These are phyloP conservation scores for Petrocephalus schoutedeni DNA, from an alignment of 2,797 vertebrate genomes.

Conservation along the genomic window DNA sequence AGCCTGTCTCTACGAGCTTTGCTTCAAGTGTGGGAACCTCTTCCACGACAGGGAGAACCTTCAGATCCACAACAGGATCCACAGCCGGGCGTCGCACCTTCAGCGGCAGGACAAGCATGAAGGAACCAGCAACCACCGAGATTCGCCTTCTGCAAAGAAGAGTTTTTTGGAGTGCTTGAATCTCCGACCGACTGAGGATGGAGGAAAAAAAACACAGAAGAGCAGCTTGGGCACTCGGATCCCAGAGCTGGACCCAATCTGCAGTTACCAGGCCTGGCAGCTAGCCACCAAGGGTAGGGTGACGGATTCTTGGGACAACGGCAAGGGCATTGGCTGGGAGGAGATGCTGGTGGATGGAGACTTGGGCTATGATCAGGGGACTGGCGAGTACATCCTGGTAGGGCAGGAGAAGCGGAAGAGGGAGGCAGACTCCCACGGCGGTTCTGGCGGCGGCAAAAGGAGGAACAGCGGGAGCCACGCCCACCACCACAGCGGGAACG, in stretches of 20 bases:
- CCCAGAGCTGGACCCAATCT: constrained; percentile 84
- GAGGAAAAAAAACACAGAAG: constrained; percentile 36
- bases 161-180: constrained; percentile 75
- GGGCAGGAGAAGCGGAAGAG: constrained; percentile 73
- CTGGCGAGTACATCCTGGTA: constrained; percentile 72
- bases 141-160: constrained; percentile 62
- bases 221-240: constrained; percentile 70
- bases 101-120: constrained; percentile 43
- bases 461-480: constrained; percentile 29
- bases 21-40: constrained; percentile 88
- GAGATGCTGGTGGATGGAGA: constrained; percentile 66
- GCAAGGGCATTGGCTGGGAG: constrained; percentile 66
- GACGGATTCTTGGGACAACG: constrained; percentile 74
- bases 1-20: constrained; percentile 76
- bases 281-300: constrained; percentile 84
- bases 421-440: constrained; percentile 56
- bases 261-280: constrained; percentile 93
- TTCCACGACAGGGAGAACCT: constrained; percentile 85
- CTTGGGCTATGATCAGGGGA: constrained; percentile 77
- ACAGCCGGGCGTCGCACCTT: constrained; percentile 46
- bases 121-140: constrained; percentile 46
- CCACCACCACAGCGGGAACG: constrained; percentile 19
- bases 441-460: constrained; percentile 56
- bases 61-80: constrained; percentile 75
- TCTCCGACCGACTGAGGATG: constrained; percentile 58